Conservation (phyloP, 2,888 invertebrate genomes). For the Boloria selene region DNA sequence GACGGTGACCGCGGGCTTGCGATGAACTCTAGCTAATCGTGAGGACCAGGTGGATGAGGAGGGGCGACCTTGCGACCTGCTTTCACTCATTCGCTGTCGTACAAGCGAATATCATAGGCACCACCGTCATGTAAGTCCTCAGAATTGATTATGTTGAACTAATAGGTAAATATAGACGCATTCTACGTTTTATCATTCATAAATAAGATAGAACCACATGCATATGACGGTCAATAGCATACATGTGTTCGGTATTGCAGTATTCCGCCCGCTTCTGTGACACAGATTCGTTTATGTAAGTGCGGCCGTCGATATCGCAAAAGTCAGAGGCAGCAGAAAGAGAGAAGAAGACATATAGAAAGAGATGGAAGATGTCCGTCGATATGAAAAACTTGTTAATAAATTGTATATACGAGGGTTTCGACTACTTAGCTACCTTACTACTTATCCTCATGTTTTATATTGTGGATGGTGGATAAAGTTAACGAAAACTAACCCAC, state of each 20-base stretch:
- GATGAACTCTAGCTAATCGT: slow-evolving; percentile 59
- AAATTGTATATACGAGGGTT: slow-evolving; percentile 37
- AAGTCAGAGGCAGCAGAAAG: slow-evolving; percentile 47
- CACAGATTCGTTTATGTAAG: slow-evolving; percentile 57
- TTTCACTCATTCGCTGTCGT: slow-evolving; percentile 48
- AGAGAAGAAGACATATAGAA: slow-evolving; percentile 42
- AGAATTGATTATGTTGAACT: neutral
- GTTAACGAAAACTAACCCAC: neutral
- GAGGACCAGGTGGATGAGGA: slow-evolving; percentile 49
- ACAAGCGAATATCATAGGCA: slow-evolving; percentile 49
- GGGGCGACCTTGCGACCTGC: slow-evolving; percentile 55
- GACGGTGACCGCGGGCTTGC: slow-evolving; percentile 50
- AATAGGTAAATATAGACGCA: slow-evolving; percentile 7
- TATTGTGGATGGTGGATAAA: slow-evolving; percentile 13
- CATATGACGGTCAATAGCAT: slow-evolving; percentile 24
- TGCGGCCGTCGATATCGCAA: slow-evolving; percentile 51
- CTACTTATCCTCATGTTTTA: slow-evolving; percentile 1
- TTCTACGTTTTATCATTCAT: slow-evolving; percentile 30
- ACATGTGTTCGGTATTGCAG: slow-evolving; percentile 46
- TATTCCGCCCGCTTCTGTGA: slow-evolving; percentile 47
- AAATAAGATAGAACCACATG: slow-evolving; percentile 16
- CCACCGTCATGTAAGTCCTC: slow-evolving; percentile 50
- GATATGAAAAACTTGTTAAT: slow-evolving; percentile 45
- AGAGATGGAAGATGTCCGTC: slow-evolving; percentile 45
- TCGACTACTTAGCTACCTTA: slow-evolving; percentile 8